A percentile compares a stretch with the other conserved stretches of the same genome.
phyloP scores from a whole-genome alignment of 2,113 vertebrate species.

The Mustela nigripes region DNA sequence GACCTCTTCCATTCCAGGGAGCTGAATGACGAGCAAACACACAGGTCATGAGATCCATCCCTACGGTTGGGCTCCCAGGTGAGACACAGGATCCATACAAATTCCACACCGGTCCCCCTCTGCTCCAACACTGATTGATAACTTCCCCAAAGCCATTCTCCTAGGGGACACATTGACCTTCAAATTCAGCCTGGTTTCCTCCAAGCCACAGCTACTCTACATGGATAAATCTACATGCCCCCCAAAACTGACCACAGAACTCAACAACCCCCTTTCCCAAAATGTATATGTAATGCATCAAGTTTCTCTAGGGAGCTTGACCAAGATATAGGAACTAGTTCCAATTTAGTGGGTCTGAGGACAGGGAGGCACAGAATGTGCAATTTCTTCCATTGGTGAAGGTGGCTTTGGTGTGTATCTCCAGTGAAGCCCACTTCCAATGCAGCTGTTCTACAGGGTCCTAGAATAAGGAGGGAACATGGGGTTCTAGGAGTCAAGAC shows the following conservation, averaged over 20 bases:
- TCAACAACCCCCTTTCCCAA: not conserved
- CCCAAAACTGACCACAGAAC: not conserved
- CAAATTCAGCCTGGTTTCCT: not conserved
- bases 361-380: not conserved
- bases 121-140: not conserved
- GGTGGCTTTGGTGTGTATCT: rapidly evolving
- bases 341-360: not conserved
- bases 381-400: not conserved
- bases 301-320: not conserved
- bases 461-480: not conserved
- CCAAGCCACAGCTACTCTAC: not conserved
- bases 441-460: too few species aligned
- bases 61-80: not conserved
- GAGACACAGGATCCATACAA: not conserved
- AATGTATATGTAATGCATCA: too few species aligned
- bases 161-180: rapidly evolving
- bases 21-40: not conserved
- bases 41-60: not conserved
- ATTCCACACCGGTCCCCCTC: not conserved
- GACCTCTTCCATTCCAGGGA: not conserved
- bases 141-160: not conserved
- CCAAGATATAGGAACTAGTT: not conserved
- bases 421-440: not conserved
- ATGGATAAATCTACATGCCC: not conserved
- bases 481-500: not conserved